phyloP scores from a whole-genome alignment of 92 coral and sea anemone species.

The Parazoanthus swiftii region DNA sequence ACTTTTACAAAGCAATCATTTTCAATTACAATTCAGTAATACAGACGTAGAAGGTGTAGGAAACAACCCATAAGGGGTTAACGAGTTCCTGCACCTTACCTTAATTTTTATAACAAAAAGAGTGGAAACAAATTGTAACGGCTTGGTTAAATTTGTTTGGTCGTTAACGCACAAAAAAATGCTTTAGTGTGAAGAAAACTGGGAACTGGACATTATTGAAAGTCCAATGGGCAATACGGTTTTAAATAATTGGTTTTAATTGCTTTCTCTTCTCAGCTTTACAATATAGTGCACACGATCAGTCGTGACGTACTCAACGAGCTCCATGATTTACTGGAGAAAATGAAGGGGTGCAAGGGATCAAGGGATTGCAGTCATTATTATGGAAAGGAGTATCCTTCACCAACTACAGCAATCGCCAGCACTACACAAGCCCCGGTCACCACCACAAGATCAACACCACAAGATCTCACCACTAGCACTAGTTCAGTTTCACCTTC shows the following conservation, averaged over 20 bases:
- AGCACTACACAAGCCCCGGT: constrained; percentile 3
- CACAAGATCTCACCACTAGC: background rate
- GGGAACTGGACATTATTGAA: background rate
- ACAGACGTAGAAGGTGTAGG: too few species aligned
- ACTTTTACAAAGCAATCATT: too few species aligned
- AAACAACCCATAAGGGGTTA: too few species aligned
- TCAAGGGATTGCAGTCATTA: constrained; percentile 73
- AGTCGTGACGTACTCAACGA: constrained; percentile 65
- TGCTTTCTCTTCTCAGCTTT: constrained; percentile 52
- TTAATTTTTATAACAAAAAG: too few species aligned
- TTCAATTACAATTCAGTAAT: too few species aligned
- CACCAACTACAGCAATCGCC: background rate
- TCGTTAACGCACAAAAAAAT: background rate
- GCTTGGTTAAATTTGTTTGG: too few species aligned
- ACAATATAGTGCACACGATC: constrained; percentile 66
- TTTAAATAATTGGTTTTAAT: background rate
- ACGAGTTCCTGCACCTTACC: too few species aligned
- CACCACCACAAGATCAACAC: background rate
- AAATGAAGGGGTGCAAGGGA: constrained; percentile 71
- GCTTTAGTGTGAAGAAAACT: background rate
- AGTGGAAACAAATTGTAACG: too few species aligned
- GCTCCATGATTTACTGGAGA: constrained; percentile 67
- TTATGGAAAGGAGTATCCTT: constrained; percentile 58
- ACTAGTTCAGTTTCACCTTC: background rate
- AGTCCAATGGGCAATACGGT: background rate